Base-by-base conservation (phyloP, 2,797 vertebrate species). In the Lophius americanus region DNA sequence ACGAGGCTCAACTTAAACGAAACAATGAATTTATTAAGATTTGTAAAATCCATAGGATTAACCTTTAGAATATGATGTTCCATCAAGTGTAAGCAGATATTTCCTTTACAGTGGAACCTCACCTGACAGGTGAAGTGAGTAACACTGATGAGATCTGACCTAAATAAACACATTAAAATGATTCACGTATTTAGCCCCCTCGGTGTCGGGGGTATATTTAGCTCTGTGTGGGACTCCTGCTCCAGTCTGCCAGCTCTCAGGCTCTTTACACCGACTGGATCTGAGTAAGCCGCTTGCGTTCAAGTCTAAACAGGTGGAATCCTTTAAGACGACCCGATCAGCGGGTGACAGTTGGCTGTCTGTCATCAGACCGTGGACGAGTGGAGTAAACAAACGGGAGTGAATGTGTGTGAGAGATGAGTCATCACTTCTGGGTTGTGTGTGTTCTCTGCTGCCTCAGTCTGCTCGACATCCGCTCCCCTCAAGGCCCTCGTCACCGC, bases 381-480 rank as follows among this genome's bases (percentile, higher is more conserved):
- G 75, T 11, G 33, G 59, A 71, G 83, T 88, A 89, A 90, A 88
- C 85, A 90, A 82, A 89, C 85, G 70, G 33, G 67, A 85, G 84
- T 76, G 87, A 91, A 85, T 73, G 78, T 62, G 73, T 82, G 82
- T 75, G 88, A 78, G 65, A 36, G 85, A 89, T 94, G 92, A 94
- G 81, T 93, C 91, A 93, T 92, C 89, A 88, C 66, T 81, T 89
- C 71, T 88, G 65, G 73, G 75, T 76, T 62, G 14, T 46, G 70
- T 49, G 64, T 33, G 37, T 39, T 55, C 35, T 70, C 65, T 68
- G 53, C 51, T 66, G 78, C 76, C 78, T 83, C 77, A 82, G 89
- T 91, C 88, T 92, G 89, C 84, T 79, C 66, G 73, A 89, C 89
- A 90, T 90, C 90, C 91, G 89, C 81, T 88, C 74, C 71, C 73